These are phyloP conservation scores for Platalea minor DNA, from an alignment of 2,797 vertebrate species.

Conservation along the genomic window DNA sequence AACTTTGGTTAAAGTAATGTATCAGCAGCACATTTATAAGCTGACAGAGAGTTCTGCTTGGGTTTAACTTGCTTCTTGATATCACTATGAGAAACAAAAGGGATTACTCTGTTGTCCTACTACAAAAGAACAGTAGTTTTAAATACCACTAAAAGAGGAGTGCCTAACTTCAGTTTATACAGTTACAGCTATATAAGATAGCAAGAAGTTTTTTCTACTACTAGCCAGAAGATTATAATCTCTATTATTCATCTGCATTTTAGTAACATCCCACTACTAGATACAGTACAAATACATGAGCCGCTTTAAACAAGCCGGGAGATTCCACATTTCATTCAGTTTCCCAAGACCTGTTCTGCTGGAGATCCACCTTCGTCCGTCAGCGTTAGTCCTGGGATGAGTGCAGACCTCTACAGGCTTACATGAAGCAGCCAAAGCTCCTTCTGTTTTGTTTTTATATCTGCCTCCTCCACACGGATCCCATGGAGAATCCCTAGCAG, in stretches of 20 bases:
- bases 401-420: not conserved
- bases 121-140: not conserved
- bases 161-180: not conserved
- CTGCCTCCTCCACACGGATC: not conserved
- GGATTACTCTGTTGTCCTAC: not conserved
- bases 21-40: not conserved
- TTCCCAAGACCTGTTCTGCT: not conserved
- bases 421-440: not conserved
- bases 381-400: not conserved
- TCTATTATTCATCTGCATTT: not conserved
- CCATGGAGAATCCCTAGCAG: not conserved
- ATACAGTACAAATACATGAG: not conserved
- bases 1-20: not conserved
- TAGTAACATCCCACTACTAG: not conserved
- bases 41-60: not conserved
- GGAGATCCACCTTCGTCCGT: rapidly evolving
- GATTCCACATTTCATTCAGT: not conserved
- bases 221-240: not conserved
- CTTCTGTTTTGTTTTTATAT: not conserved
- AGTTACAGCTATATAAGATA: not conserved
- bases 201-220: not conserved
- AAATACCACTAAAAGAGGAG: not conserved
- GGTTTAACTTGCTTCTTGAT: not conserved
- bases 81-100: not conserved
- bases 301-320: not conserved